These are phyloP conservation scores for Scaptomyza reducta DNA, from an alignment of 2,888 invertebrate genomes.

Conservation along the genomic window DNA sequence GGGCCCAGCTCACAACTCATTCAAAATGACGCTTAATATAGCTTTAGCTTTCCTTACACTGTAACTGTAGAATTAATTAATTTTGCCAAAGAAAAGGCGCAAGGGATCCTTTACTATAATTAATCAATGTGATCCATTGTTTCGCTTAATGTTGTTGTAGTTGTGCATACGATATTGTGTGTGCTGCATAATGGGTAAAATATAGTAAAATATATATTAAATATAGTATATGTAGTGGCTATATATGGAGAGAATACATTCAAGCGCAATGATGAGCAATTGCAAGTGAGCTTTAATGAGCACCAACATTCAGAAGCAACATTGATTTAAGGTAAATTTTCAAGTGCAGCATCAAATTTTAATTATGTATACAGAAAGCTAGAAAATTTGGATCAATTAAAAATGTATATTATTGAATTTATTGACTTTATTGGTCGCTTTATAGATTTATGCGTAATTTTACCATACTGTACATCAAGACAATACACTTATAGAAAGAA, in stretches of 20 bases:
- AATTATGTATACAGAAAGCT: not conserved
- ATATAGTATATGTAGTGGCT: not conserved
- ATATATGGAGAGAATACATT: not conserved
- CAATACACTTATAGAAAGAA: no score
- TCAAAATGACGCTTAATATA: conserved; percentile 14
- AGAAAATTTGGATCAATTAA: not conserved
- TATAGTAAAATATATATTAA: no score
- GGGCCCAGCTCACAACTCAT: not conserved
- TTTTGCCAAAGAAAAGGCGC: conserved; percentile 18
- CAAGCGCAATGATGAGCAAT: not conserved
- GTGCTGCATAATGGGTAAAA: not conserved
- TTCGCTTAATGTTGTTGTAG: conserved; percentile 6
- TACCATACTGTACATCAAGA: no score
- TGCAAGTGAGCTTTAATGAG: not conserved
- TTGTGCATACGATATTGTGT: not conserved
- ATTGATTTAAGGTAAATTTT: not conserved
- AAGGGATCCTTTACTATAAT: conserved; percentile 27
- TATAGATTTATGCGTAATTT: no score
- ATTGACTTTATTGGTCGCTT: not conserved
- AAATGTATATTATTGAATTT: not conserved
- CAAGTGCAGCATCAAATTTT: not conserved
- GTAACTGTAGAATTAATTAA: conserved; percentile 50
- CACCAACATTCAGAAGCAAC: not conserved
- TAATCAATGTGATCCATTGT: conserved; percentile 42
- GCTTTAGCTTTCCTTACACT: conserved; percentile 19